Base-by-base conservation (phyloP, 23 tunicate species). In the Trididemnum clinides region DNA sequence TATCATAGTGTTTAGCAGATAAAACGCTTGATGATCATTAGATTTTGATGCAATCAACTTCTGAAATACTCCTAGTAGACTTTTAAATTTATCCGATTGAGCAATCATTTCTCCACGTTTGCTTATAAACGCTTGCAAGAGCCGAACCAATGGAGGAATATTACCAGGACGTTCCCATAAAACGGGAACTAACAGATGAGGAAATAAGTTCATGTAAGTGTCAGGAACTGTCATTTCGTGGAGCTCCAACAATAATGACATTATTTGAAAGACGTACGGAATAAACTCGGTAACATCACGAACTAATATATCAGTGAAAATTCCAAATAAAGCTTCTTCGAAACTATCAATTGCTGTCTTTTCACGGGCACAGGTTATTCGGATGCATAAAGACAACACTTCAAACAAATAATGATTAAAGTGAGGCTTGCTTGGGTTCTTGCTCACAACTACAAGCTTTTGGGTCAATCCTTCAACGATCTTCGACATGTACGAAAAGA, bases 261-360 rank as follows among this genome's bases (percentile, higher is more conserved):
- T 94, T 2, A 94, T 89, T 87, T 95, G 99, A 83, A 95, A 95
- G n/a, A 95, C 99, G 63, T 95, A 95, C 7, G 99, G 99, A 21
- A 90, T 90, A 70, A 95, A 90, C 58, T 95, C 99, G 18, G 92
- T 87, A 50, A 95, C 92, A 81, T 90, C 99, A 29, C 71, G 84
- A 71, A 69, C 62, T 38, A 95, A 59, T 1, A 95, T 90, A 33
- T 87, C 82, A 32, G 89, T 86, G 73, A 95, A 95, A 33, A 90
- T 78, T 34, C 71, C 87, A 86, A 90, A 95, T 26, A 95, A 57
- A 38, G 87, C 92, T 70, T 70, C 87, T 62, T 95, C 99, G 39
- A 95, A 95, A 27, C 83, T 82, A 6, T 22, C 51, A 27, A 87
- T 92, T 31, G 95, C 91, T 28, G 62, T 7, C 50, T 71, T 87